phyloP scores from a whole-genome alignment of 1,140 invertebrate species.

The Drosophila pallidifrons region DNA sequence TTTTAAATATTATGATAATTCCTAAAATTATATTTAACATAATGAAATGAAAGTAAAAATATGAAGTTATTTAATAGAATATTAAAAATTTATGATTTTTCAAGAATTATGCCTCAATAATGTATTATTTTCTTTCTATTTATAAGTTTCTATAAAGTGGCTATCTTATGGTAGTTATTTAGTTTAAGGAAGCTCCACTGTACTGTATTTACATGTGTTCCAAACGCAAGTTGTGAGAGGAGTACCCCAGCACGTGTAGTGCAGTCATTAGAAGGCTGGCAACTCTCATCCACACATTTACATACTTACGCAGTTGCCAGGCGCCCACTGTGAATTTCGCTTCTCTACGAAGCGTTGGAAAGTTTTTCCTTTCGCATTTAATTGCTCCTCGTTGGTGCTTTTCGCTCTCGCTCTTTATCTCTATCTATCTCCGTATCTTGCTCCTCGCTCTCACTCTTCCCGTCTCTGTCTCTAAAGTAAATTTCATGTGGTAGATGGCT shows the following conservation, averaged over 20 bases:
- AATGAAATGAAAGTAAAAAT: no score
- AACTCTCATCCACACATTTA: conserved; percentile 41
- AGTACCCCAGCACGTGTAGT: not conserved
- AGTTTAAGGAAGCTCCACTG: not conserved
- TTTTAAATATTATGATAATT: no score
- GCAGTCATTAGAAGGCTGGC: conserved; percentile 8
- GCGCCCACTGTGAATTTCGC: conserved; percentile 51
- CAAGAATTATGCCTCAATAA: no score
- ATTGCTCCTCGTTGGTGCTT: conserved; percentile 53
- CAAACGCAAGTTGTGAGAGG: not conserved
- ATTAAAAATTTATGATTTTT: no score
- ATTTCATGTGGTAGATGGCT: conserved; percentile 29
- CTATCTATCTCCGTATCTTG: not conserved
- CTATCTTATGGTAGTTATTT: no score
- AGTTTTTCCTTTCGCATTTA: conserved; percentile 74
- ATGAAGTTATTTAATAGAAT: no score
- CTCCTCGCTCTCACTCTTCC: not conserved
- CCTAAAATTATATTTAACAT: no score
- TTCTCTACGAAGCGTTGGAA: conserved; percentile 55
- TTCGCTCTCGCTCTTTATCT: not conserved
- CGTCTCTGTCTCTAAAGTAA: not conserved
- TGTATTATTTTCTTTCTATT: no score
- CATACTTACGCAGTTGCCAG: conserved; percentile 52
- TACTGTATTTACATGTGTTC: not conserved
- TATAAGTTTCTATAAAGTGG: no score